Evolutionary conservation across 2,113 vertebrate genomes (phyloP).

Genomic region (Phyllostomus discolor): DNA sequence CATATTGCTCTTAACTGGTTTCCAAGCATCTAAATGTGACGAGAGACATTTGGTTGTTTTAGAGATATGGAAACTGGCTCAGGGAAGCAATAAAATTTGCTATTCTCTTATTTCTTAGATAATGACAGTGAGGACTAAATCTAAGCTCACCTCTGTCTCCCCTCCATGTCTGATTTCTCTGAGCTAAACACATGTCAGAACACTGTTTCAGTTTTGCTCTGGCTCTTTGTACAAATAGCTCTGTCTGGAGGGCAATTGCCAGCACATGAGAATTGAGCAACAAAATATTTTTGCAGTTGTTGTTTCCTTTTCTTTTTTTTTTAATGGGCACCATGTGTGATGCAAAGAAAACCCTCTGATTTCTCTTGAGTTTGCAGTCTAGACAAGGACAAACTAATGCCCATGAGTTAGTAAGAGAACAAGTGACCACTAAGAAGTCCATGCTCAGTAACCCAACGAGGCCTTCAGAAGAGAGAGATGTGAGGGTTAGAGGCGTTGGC

Average conservation of each 20-base stretch:
- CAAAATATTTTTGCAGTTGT: neutral
- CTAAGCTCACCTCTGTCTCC: neutral
- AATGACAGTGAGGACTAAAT: neutral
- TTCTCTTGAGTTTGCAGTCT: neutral
- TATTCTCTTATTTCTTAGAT: neutral
- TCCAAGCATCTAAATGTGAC: neutral
- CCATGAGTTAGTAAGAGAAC: neutral
- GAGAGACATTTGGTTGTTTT: neutral
- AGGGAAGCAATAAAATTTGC: neutral
- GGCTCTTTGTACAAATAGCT: neutral
- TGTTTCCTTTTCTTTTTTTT: neutral
- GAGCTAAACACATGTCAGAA: neutral
- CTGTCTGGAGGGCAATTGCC: neutral
- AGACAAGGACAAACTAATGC: neutral
- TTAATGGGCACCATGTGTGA: neutral
- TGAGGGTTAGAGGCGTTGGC: neutral
- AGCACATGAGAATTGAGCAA: neutral
- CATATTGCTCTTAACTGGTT: too few relatives aligned
- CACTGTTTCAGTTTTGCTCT: neutral
- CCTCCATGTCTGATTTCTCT: neutral
- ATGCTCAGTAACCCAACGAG: accelerated
- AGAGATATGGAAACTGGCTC: neutral
- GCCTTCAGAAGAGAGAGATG: neutral
- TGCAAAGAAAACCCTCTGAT: neutral
- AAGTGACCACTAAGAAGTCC: neutral